A percentile compares a stretch with the other conserved stretches of the same genome.
These are phyloP conservation scores for Thomomys bottae DNA, from an alignment of 2,113 vertebrate genomes.

Conservation along the genomic window DNA sequence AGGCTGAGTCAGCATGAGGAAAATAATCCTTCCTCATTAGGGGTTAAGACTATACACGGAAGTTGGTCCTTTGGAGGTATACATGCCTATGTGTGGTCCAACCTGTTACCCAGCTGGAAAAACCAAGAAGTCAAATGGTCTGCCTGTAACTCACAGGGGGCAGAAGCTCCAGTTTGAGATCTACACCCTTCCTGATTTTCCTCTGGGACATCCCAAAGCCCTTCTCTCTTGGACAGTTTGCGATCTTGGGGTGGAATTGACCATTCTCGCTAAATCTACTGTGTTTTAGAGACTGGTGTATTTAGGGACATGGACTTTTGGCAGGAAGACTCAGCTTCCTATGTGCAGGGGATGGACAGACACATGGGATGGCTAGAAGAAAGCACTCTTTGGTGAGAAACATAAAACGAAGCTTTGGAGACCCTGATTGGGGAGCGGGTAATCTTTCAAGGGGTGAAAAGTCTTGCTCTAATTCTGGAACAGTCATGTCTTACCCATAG, in stretches of 20 bases:
- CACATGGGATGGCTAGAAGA: not conserved
- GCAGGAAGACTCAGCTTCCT: not conserved
- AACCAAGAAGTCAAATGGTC: not conserved
- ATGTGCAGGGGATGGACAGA: not conserved
- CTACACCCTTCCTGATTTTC: not conserved
- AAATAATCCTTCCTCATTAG: slow-evolving; percentile 1
- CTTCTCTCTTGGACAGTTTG: not conserved
- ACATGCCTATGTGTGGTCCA: not conserved
- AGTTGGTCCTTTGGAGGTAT: not conserved
- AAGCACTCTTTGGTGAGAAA: not conserved
- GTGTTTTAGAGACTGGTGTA: not conserved
- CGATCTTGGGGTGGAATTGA: not conserved
- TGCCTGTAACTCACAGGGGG: not conserved
- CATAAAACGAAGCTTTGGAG: not conserved
- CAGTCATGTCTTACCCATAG: not conserved
- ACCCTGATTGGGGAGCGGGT: not conserved
- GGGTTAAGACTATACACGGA: not conserved
- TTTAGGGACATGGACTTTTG: not conserved
- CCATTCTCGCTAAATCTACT: not conserved
- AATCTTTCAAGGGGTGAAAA: not conserved
- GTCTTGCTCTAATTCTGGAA: not conserved
- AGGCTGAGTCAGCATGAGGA: slow-evolving; percentile 14
- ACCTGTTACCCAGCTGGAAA: slow-evolving; percentile 10
- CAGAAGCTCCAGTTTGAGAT: not conserved
- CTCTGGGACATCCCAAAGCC: not conserved